Evolutionary conservation across 1,140 invertebrate genomes (phyloP).

Genomic region (Drosophila sp.): DNA sequence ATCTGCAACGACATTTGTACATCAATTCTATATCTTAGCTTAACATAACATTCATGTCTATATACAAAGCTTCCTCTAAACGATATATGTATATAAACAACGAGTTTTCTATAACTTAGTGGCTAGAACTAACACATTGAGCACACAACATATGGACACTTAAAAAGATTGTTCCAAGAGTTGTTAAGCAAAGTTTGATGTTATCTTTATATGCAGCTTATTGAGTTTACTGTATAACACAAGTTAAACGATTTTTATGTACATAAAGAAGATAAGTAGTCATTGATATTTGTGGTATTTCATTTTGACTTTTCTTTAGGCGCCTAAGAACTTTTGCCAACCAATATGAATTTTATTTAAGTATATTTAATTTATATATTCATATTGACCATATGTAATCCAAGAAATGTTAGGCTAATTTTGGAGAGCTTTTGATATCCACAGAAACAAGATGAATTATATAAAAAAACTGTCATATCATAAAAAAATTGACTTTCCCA

Average conservation of each 20-base stretch:
- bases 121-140: conserved; percentile 54
- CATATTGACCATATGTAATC: no score
- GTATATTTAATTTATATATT: no score
- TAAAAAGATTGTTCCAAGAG: conserved; percentile 18
- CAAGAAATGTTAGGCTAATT: no score
- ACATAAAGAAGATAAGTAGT: neutral
- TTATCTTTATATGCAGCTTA: neutral
- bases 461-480: no score
- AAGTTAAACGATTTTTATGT: neutral
- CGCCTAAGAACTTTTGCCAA: no score
- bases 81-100: conserved; percentile 32
- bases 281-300: neutral
- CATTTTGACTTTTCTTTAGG: no score
- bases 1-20: conserved; percentile 65
- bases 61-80: conserved; percentile 25
- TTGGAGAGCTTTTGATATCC: no score
- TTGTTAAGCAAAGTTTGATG: neutral
- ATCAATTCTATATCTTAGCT: conserved; percentile 44
- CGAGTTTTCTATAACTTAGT: conserved; percentile 14
- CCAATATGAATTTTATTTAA: no score
- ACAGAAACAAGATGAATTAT: no score
- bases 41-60: conserved; percentile 34
- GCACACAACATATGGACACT: conserved; percentile 65
- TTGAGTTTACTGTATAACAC: no score
- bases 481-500: no score